Evolutionary conservation across 2,797 vertebrate genomes (phyloP), one percentile per base, ranked within the genome.

Genomic region (Acipenser oxyrinchus): DNA sequence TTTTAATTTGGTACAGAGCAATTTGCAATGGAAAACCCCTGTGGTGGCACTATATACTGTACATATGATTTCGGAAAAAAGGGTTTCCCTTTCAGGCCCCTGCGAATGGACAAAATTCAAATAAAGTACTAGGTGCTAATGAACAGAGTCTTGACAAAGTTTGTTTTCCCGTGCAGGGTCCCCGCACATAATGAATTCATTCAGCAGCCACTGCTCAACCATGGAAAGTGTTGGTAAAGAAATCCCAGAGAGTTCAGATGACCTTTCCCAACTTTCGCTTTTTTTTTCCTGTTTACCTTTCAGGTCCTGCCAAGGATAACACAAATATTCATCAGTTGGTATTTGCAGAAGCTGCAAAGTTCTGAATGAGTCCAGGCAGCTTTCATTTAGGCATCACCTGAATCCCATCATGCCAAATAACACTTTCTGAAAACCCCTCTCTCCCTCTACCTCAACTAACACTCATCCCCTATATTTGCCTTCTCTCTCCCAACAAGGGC

Each of bases 161-260:
- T 90, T 91, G 86, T 90, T 93, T 92, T 92, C 92, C 90, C 79
- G 61, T 78, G 72, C 76, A 7, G 74, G 79, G 88, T 87, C 88
- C 80, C 80, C 52, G 71, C 76, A 79, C 88, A 98, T 93, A 97
- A 98, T 93, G 93, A 89, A 88, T 92, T 93, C 91, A 96, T 98
- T 98, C 93, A 98, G 90, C 78, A 79, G 75, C 87, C 89, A 86
- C 89, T 80, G 81, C 82, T 92, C 84, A 88, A 86, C 90, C 91
- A 89, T 91, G 93, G 92, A 95, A 97, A 96, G 91, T 90, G 91
- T 93, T 88, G 87, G 92, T 92, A 93, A 93, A 92, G 89, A 93
- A 93, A 93, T 93, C 93, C 93, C 83, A 80, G 89, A 88, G 90
- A 93, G 90, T 94, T 94, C 90, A 91, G 82, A 88, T 81, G 83